phyloP scores from a whole-genome alignment of 2,888 invertebrate species.

The Tuta absoluta region DNA sequence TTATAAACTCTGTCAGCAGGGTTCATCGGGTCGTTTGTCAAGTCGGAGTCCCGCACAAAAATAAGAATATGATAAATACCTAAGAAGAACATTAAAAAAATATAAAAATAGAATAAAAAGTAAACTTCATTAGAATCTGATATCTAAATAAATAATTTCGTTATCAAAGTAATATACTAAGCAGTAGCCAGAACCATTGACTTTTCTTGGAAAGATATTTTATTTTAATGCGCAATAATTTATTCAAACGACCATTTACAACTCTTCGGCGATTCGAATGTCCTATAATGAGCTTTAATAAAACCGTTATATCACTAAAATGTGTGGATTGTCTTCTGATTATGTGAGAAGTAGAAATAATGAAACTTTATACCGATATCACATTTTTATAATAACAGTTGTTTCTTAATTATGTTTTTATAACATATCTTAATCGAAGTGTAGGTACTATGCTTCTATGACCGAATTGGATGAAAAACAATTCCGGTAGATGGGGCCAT shows the following conservation, averaged over 20 bases:
- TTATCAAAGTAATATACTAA: conserved; percentile 29
- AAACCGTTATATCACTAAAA: conserved; percentile 9
- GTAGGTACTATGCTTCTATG: no score
- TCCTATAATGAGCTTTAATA: conserved; percentile 13
- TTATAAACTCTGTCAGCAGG: no score
- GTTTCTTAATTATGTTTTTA: no score
- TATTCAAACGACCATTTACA: conserved; percentile 31
- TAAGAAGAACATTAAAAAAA: background rate
- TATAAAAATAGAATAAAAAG: background rate
- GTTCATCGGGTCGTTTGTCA: no score
- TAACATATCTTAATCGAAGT: no score
- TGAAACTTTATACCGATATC: no score
- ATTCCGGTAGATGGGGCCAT: no score
- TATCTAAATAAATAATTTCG: background rate
- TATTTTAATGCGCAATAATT: conserved; percentile 37
- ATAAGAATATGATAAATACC: no score
- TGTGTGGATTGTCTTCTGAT: conserved; percentile 36
- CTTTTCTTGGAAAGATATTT: conserved; percentile 28
- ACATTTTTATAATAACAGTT: no score
- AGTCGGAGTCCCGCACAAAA: no score
- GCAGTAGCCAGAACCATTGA: conserved; percentile 30
- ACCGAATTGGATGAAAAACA: no score
- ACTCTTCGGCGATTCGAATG: conserved; percentile 3
- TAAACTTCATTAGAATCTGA: background rate
- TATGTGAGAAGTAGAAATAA: conserved; percentile 15